phyloP scores from a whole-genome alignment of 2,888 invertebrate genomes.

The Xylocampa areola region DNA sequence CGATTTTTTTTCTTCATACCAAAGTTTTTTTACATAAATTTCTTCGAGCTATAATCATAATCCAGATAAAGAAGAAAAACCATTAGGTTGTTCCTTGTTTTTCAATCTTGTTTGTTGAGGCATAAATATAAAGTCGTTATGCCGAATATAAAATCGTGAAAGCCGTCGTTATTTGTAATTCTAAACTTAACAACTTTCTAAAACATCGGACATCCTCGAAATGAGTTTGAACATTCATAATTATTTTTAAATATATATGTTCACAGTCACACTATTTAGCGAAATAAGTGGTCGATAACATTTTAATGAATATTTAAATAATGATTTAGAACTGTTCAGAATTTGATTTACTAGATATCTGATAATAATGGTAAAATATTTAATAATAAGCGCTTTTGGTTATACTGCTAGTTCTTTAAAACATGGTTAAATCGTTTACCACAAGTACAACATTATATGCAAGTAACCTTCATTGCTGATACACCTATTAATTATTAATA shows the following conservation, averaged over 20 bases:
- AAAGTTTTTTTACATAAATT: conserved; percentile 42
- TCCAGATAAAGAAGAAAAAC: conserved; percentile 48
- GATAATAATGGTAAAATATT: not conserved
- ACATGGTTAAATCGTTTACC: not conserved
- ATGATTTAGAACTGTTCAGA: conserved; percentile 4
- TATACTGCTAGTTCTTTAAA: not conserved
- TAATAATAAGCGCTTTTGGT: not conserved
- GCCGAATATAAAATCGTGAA: conserved; percentile 55
- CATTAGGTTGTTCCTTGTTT: conserved; percentile 25
- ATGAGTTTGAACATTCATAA: conserved; percentile 48
- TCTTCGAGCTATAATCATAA: conserved; percentile 45
- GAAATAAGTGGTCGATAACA: conserved; percentile 24
- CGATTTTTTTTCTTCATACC: conserved; percentile 50
- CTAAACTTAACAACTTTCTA: conserved; percentile 66
- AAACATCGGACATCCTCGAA: conserved; percentile 55
- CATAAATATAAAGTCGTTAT: conserved; percentile 41
- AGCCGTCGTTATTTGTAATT: conserved; percentile 47
- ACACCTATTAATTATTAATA: too few species aligned
- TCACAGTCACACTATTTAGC: conserved; percentile 24
- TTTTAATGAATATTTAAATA: conserved; percentile 16
- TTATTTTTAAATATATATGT: conserved; percentile 34
- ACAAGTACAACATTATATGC: too few species aligned
- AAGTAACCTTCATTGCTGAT: not conserved
- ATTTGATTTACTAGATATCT: not conserved
- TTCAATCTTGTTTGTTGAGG: conserved; percentile 29